Evolutionary conservation across 2,797 vertebrate species (phyloP).

Genomic region (Oryzias sinensis): DNA sequence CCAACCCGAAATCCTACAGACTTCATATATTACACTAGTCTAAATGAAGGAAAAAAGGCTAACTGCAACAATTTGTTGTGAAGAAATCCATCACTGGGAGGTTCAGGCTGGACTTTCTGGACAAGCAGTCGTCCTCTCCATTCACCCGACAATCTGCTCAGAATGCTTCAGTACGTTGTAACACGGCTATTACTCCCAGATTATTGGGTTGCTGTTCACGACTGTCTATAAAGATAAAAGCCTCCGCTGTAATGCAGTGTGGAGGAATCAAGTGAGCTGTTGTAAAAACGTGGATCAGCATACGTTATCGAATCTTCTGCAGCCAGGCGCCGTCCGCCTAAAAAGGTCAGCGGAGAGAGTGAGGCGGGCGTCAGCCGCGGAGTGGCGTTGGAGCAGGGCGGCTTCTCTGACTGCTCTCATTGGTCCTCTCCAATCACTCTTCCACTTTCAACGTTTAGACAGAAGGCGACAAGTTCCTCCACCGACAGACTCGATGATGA

Average conservation of each 20-base stretch:
- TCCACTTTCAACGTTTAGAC: too few species aligned
- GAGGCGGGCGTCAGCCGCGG: conserved; percentile 21
- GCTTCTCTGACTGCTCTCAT: conserved; percentile 54
- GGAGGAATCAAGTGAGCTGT: conserved; percentile 45
- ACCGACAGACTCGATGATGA: too few species aligned
- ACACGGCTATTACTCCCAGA: conserved; percentile 26
- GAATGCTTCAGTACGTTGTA: conserved; percentile 11
- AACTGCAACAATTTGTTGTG: too few species aligned
- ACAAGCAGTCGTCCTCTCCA: too few species aligned
- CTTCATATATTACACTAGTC: too few species aligned
- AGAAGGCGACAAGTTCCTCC: too few species aligned
- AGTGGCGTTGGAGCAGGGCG: conserved; percentile 61
- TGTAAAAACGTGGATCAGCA: conserved; percentile 50
- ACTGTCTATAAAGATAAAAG: conserved; percentile 23
- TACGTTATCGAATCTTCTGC: conserved; percentile 61
- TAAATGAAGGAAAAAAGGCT: too few species aligned
- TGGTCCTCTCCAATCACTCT: conserved; percentile 4
- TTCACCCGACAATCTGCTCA: background rate
- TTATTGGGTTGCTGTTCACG: conserved; percentile 24
- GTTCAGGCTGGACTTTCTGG: too few species aligned
- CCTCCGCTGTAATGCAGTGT: conserved; percentile 11
- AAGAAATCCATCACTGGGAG: too few species aligned
- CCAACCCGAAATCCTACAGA: too few species aligned
- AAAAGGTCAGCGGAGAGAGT: conserved; percentile 69
- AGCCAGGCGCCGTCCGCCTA: conserved; percentile 41